A percentile compares a stretch with the other conserved stretches of the same genome.
These are phyloP conservation scores for Myotis davidii DNA, from an alignment of 2,113 vertebrate genomes.

Conservation along the genomic window DNA sequence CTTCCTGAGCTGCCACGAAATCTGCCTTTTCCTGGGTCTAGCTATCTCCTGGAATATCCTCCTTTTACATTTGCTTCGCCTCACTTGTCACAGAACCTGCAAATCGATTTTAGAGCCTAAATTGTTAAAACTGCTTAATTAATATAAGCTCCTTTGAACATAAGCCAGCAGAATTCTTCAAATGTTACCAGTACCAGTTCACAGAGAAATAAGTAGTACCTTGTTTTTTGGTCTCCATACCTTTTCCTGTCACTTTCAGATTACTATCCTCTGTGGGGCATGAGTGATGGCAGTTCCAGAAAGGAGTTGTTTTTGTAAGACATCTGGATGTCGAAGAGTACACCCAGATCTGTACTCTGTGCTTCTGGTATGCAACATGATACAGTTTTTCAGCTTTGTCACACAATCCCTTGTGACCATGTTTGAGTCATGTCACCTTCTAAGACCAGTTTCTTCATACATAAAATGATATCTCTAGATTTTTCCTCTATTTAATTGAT, in stretches of 20 bases:
- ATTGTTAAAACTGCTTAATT: not conserved
- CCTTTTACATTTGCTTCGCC: not conserved
- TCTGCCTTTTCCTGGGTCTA: not conserved
- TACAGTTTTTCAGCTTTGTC: not conserved
- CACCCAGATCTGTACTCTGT: not conserved
- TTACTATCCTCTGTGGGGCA: not conserved
- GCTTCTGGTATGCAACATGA: not conserved
- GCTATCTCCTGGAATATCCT: not conserved
- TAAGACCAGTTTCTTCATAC: not conserved
- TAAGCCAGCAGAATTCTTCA: not conserved
- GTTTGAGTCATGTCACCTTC: not conserved
- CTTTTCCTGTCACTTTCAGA: not conserved
- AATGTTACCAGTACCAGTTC: not conserved
- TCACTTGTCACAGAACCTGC: not conserved
- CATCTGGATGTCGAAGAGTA: not conserved
- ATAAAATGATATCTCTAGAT: constrained; percentile 7
- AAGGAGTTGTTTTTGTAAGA: not conserved
- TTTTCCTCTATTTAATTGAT: constrained; percentile 48
- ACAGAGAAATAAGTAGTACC: not conserved
- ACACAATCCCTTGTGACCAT: not conserved
- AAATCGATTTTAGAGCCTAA: constrained; percentile 16
- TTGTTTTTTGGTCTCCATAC: not conserved
- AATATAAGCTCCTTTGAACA: not conserved
- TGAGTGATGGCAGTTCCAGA: not conserved
- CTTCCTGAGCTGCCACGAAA: not conserved